Evolutionary conservation across 2,797 vertebrate species (phyloP).

Genomic region (Chelon auratus): DNA sequence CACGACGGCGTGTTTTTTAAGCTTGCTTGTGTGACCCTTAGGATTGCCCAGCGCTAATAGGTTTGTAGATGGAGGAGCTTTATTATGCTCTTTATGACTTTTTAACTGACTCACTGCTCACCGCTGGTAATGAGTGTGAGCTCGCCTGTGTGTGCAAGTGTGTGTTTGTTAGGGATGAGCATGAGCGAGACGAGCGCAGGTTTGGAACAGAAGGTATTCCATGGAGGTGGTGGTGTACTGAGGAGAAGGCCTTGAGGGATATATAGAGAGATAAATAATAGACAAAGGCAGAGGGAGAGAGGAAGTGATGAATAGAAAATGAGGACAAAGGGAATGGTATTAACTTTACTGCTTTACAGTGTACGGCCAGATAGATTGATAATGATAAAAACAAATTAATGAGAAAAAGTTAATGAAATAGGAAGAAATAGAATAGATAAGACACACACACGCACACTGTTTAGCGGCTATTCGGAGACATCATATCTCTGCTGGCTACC

Average conservation of each 20-base stretch:
- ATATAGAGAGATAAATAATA: conserved; percentile 19
- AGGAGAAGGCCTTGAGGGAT: conserved; percentile 43
- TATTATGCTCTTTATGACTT: conserved; percentile 73
- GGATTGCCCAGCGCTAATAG: conserved; percentile 61
- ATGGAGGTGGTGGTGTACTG: conserved; percentile 26
- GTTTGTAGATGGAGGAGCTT: conserved; percentile 65
- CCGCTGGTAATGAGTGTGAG: conserved; percentile 43
- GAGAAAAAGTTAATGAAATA: conserved; percentile 50
- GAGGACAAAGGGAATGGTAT: conserved; percentile 39
- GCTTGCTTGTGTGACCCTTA: conserved; percentile 43
- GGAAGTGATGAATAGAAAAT: conserved; percentile 38
- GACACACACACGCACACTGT: conserved; percentile 36
- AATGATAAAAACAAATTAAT: conserved; percentile 44
- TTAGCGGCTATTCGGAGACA: conserved; percentile 42
- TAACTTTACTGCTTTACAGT: conserved; percentile 43
- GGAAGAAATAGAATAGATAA: conserved; percentile 30
- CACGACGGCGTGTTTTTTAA: conserved; percentile 8
- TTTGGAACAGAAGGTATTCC: conserved; percentile 53
- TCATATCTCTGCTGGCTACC: conserved; percentile 27
- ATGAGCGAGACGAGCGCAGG: conserved; percentile 35
- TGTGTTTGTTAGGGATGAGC: conserved; percentile 39
- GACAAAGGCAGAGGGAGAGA: background rate
- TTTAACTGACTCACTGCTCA: conserved; percentile 65
- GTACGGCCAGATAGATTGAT: conserved; percentile 43
- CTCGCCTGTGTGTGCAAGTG: background rate